Evolutionary conservation across 2,888 invertebrate species (phyloP).

Genomic region (Cephus sareptanus): DNA sequence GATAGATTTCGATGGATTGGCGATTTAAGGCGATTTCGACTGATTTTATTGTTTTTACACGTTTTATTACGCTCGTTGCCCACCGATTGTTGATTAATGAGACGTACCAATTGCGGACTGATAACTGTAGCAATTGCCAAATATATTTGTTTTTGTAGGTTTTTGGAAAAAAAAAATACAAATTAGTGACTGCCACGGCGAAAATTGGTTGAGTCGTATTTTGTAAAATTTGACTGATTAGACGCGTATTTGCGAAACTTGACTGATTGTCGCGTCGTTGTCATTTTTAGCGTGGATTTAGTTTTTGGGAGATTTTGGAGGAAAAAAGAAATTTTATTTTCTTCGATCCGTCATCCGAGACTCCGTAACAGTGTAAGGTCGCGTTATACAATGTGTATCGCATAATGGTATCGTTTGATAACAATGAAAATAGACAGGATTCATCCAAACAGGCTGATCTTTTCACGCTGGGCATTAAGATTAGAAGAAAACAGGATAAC

Average conservation of each 20-base stretch:
- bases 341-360: constrained; percentile 45
- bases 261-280: neutral
- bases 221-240: neutral
- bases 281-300: neutral
- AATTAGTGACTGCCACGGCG: neutral
- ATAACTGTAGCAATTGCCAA: neutral
- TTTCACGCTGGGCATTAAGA: constrained; percentile 63
- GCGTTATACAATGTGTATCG: constrained; percentile 49
- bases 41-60: neutral
- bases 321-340: neutral
- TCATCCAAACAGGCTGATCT: constrained; percentile 60
- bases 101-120: neutral
- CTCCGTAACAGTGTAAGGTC: constrained; percentile 48
- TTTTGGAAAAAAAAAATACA: fast-evolving
- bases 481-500: constrained; percentile 32
- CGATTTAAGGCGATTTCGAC: neutral
- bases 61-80: neutral
- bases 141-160: neutral
- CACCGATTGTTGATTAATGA: neutral
- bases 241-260: neutral
- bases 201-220: neutral
- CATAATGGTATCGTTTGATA: constrained; percentile 43
- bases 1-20: neutral
- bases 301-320: neutral
- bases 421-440: constrained; percentile 40